Evolutionary conservation across 2,888 invertebrate species (phyloP), one percentile per base, ranked within the genome.

Genomic region (Rotaria macrura): DNA sequence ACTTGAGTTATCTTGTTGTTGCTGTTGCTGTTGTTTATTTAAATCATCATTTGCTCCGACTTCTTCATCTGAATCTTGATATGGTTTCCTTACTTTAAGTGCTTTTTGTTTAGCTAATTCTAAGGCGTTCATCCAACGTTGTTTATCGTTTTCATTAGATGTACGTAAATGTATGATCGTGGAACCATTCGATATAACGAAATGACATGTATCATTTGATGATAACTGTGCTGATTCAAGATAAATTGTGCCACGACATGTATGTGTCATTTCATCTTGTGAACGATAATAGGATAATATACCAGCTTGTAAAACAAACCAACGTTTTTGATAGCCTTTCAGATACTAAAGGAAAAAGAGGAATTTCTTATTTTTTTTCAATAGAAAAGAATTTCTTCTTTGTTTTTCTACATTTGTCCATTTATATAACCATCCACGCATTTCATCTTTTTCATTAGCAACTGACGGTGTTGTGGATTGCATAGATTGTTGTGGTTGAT

Each of bases 301-400:
- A 90, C 96, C 97, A 93, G 97, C 96, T 90, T 96, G 95, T 90
- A 99, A 93, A 89, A 99, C 97, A 93, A 99, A 99, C 97, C 98
- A 99, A 90, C 99, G 93, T 91, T 96, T 94, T 91, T 98, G 97
- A 92, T 99, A 99, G 89, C 99, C 92, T 85, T 86, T 86, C 29
- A 86, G 23, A 84, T 86, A 86, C 65, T 65, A 34, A 34, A 17
- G 34, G 7, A 52, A 52, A 52, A 52, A 17, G 23, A 52, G 1
- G 23, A 52, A 52, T 20, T 52, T n/a, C n/a, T n/a, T n/a, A n/a
- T n/a, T n/a, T n/a, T 52, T 52, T 2, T 52, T 52, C 20, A 52
- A 52, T 52, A 52, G 23, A 17, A 23, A 52, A 52, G 17, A 49
- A 49, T 7, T 2, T 2, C 17, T 49, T 49, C 17, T 9, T 5